Base-by-base conservation (phyloP, 2,113 vertebrate genomes). In the Leucopsar rothschildi region DNA sequence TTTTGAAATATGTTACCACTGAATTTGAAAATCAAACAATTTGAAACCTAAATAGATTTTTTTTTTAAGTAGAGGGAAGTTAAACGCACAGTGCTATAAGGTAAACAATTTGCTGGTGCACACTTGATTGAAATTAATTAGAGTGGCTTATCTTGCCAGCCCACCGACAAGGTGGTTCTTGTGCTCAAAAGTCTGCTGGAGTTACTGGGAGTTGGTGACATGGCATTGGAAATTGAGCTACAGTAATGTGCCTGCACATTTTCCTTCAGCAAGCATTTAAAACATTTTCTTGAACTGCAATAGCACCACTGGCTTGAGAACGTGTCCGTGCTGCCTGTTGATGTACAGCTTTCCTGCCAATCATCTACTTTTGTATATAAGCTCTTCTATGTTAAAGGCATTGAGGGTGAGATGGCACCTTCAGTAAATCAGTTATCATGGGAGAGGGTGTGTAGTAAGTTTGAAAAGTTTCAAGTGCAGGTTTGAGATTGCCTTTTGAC, bases 401-500 rank as follows among this genome's bases (percentile, higher is more conserved):
- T 0, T 39, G 82, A 50, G 49, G 75, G 50, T 50, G 82, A 83
- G 90, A 39, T 39, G 50, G 72, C 39, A 88, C 82, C 52, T 77
- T 86, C 13, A 31, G n/a, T 50, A 50, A 39, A 72, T 66, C 15
- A 3, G 22, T 65, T 80, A 11, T 57, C 50, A 1, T 35, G 35
- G 69, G 56, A 81, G 39, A 70, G 50, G 59, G 59, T 2, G 2
- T 35, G 7, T 4, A 52, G 64, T n/a, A 18, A 61, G 39, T 55
- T 85, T 29, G 63, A 35, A 31, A 59, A 83, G 63, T 83, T 90
- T 83, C 33, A 31, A 77, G 80, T 61, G 63, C 55, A 63, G 50
- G 47, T 90, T 83, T 73, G 85, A 96, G 75, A 61, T 91, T 88
- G 90, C 66, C 65, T 80, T 90, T 88, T 76, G 57, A 82, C 50